Evolutionary conservation across 1,140 invertebrate genomes (phyloP), one percentile per base, ranked within the genome.

Genomic region (Lepidostoma basale): DNA sequence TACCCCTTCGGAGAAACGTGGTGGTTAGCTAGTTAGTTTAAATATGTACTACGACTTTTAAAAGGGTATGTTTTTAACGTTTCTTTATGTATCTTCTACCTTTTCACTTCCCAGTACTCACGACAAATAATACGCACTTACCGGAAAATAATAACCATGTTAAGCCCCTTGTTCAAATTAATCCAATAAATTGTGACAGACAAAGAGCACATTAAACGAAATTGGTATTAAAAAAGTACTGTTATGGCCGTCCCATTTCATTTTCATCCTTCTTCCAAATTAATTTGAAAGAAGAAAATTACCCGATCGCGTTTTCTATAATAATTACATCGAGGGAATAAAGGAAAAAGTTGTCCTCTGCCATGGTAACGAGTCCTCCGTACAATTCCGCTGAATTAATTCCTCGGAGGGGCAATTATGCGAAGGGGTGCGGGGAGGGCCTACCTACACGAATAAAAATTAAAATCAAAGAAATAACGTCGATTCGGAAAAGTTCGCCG

Each of bases 381-480:
- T 65, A 65, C 62, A 65, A 72, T 72, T 71, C 69, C 49, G 47
- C 65, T 22, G 65, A 72, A 68, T 72, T 72, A 72, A 72, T 72
- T 72, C 69, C 69, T 60, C 45, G 65, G 69, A 72, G 58, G 69
- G 69, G 69, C 69, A 72, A 72, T 72, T 72, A 72, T 70, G 69
- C 64, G 60, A 54, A 58, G 52, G 56, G 67, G 67, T 65, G 33
- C 30, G 62, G 33, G 49, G 62, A 10, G 47, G 49, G 49, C 20
- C 33, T 44, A 65, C 62, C 62, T 65, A 65, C 49, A 58, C 49
- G 69, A 65, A 67, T 67, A 68, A 72, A 72, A 72, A 72, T 72
- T 72, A 72, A 72, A 72, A 72, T 72, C 69, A 64, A 72, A 72
- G 69, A 72, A 68, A 68, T 70, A 70, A 70, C 63, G 49, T 65